Evolutionary conservation across 2,888 invertebrate species (phyloP), one percentile per base, ranked within the genome.

Genomic region (Eristalinus sepulchralis): DNA sequence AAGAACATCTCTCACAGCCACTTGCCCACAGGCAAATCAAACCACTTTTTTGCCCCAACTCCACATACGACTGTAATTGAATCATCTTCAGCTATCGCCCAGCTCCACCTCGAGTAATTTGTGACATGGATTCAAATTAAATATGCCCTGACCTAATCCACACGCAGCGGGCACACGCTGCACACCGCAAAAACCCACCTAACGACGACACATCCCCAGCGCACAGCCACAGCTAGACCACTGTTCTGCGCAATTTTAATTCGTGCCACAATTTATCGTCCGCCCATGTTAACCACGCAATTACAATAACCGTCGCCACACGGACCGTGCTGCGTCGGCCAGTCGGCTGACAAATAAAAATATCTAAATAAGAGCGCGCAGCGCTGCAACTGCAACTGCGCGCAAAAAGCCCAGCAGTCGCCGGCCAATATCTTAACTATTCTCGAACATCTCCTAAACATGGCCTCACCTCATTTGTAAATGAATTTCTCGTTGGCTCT

Each of bases 401-500:
- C 36, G 63, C 53, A 75, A 75, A 80, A 71, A 81, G 67, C 72
- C 73, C 66, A 71, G 78, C 78, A 36, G 59, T 67, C 73, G 47
- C 34, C 60, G 70, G 75, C 78, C 86, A 86, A 86, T 86, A 86
- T 86, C 86, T 86, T 86, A 86, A 86, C 86, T 86, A 86, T 86
- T 86, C 86, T 47, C 64, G 83, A 88, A 88, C 88, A 88, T 88
- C 88, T 86, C 83, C 83, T 83, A 83, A 88, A 88, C 87, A 88
- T 87, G 88, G 86, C 82, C 87, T 85, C 88, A 88, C 86, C 88
- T 88, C 88, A 88, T 88, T 88, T 88, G 88, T 88, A 88, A 88
- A 88, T 88, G 88, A 88, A 88, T 88, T 88, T 88, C 88, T 88
- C 83, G 88, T 87, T 88, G 88, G 85, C 88, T 88, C 88, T 88